Evolutionary conservation across 2,888 invertebrate species (phyloP).

Genomic region (Aelia acuminata): DNA sequence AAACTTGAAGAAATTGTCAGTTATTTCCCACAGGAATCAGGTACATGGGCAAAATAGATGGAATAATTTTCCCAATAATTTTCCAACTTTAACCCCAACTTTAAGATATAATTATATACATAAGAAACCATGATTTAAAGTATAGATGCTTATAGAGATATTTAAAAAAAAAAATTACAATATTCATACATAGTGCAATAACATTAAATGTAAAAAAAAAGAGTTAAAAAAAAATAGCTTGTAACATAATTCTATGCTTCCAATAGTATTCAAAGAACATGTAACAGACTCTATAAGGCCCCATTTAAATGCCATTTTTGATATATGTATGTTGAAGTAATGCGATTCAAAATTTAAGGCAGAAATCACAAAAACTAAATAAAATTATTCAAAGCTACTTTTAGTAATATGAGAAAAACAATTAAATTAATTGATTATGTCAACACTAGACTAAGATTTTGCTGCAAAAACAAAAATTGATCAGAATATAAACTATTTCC

Average conservation of each 20-base stretch:
- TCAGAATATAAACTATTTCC: neutral
- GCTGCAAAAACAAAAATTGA: neutral
- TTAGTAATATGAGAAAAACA: neutral
- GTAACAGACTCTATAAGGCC: constrained; percentile 31
- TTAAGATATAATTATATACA: neutral
- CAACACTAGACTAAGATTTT: neutral
- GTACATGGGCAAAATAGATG: neutral
- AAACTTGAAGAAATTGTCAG: neutral
- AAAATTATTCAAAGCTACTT: neutral
- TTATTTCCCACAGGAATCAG: neutral
- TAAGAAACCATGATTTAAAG: constrained; percentile 11
- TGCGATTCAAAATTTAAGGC: constrained; percentile 22
- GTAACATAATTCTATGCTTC: constrained; percentile 5
- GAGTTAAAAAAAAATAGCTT: neutral
- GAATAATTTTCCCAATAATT: neutral
- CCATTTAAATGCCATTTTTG: constrained; percentile 42
- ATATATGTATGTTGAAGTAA: constrained; percentile 23
- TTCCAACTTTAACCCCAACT: neutral
- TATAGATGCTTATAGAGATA: neutral
- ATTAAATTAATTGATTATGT: constrained; percentile 23
- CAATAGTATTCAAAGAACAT: constrained; percentile 26
- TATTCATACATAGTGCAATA: neutral
- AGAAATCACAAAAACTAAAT: constrained; percentile 15
- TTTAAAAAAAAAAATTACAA: neutral
- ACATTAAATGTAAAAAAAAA: neutral